These are phyloP conservation scores for Lineus longissimus DNA, from an alignment of 1,140 invertebrate genomes.

Conservation along the genomic window DNA sequence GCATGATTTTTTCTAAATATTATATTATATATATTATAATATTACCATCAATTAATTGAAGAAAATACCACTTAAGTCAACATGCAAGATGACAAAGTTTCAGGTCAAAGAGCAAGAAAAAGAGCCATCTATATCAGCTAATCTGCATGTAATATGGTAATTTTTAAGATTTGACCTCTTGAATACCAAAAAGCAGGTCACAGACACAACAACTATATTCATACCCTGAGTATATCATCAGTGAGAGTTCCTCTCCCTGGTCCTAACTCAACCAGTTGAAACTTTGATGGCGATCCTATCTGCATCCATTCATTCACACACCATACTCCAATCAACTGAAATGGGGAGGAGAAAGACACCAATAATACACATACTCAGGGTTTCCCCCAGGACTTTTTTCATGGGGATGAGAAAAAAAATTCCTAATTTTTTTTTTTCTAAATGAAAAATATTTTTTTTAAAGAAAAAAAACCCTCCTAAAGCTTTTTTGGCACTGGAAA, in stretches of 20 bases:
- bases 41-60: too few species aligned
- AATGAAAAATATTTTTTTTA: not conserved
- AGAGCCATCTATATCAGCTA: too few species aligned
- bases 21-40: too few species aligned
- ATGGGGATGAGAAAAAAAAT: not conserved
- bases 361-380: not conserved
- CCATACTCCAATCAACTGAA: conserved; percentile 81
- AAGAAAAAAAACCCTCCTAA: not conserved
- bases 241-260: conserved; percentile 88
- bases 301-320: conserved; percentile 79
- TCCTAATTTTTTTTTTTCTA: not conserved
- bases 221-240: conserved; percentile 78
- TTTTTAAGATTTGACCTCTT: too few species aligned
- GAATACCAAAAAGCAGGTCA: too few species aligned
- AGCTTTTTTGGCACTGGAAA: too few species aligned
- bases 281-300: conserved; percentile 68
- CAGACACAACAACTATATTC: not conserved
- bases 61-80: too few species aligned
- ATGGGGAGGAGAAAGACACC: conserved; percentile 18
- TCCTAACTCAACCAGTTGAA: conserved; percentile 90
- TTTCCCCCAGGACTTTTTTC: not conserved
- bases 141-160: too few species aligned
- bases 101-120: too few species aligned
- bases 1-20: too few species aligned
- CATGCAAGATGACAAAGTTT: too few species aligned